phyloP scores from a whole-genome alignment of 1,140 invertebrate species.

The Trichoplusia ni region DNA sequence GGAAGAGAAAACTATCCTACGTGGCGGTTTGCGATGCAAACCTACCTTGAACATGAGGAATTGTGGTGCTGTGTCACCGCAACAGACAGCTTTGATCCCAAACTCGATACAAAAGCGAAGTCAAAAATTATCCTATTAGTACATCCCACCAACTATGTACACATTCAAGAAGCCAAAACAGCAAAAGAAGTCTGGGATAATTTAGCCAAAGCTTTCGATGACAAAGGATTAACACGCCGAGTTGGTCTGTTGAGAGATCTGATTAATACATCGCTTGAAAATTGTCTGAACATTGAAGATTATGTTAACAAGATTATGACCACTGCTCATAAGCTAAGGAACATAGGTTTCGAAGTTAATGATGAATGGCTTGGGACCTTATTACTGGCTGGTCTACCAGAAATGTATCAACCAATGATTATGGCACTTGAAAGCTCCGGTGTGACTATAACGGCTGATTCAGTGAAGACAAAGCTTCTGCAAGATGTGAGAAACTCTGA shows the following conservation, averaged over 20 bases:
- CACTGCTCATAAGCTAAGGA: constrained; percentile 49
- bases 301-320: not conserved
- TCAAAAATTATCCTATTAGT: not conserved
- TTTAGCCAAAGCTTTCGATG: not conserved
- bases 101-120: not conserved
- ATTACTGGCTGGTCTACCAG: constrained; percentile 60
- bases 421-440: constrained; percentile 60
- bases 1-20: not conserved
- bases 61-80: not conserved
- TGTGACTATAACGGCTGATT: constrained; percentile 49
- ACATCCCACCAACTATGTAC: not conserved
- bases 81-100: not conserved
- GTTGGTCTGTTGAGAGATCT: not conserved
- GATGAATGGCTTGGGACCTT: constrained; percentile 55
- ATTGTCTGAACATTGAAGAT: not conserved
- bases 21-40: not conserved
- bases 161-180: not conserved
- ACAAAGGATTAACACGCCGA: not conserved
- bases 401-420: constrained; percentile 62
- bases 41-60: constrained; percentile 3
- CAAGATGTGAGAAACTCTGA: constrained; percentile 48
- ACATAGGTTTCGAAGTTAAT: constrained; percentile 48
- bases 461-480: constrained; percentile 59
- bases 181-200: not conserved
- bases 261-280: not conserved